A percentile compares a stretch with the other conserved stretches of the same genome.
Conservation (phyloP, 2,888 invertebrate species). For the Exocentrus adspersus region DNA sequence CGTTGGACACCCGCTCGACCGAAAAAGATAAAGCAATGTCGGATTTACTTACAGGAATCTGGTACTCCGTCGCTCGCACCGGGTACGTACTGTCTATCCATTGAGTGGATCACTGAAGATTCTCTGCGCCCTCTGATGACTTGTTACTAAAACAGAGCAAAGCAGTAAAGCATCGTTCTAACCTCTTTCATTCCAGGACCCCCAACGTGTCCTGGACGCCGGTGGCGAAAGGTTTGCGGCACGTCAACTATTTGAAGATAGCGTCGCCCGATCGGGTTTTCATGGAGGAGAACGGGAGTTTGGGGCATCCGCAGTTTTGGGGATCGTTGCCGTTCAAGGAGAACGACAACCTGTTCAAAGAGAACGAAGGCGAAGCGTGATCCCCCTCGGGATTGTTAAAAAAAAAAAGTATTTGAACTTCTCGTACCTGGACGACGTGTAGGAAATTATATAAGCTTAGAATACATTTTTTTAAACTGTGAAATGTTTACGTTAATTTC, state of each 20-base stretch:
- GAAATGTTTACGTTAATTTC: no score
- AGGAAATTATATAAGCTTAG: no score
- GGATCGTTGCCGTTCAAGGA: slow-evolving; percentile 69
- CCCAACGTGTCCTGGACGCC: slow-evolving; percentile 41
- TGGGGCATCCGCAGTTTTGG: slow-evolving; percentile 72
- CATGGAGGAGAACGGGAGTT: slow-evolving; percentile 62
- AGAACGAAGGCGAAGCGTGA: slow-evolving; percentile 22
- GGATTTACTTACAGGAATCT: slow-evolving; percentile 66
- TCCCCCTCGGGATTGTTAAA: no score
- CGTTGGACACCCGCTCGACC: slow-evolving; percentile 57
- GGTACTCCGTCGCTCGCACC: slow-evolving; percentile 67
- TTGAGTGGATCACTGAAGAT: no score
- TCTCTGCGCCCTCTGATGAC: no score
- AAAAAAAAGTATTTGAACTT: no score
- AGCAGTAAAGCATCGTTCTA: no score
- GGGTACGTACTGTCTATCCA: no score
- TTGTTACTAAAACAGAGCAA: no score
- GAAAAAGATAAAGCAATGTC: slow-evolving; percentile 64
- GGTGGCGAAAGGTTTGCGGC: slow-evolving; percentile 34
- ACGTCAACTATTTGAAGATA: slow-evolving; percentile 28
- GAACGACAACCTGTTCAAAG: slow-evolving; percentile 65
- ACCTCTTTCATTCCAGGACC: slow-evolving; percentile 34
- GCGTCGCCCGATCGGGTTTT: slow-evolving; percentile 29
- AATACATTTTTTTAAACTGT: no score
- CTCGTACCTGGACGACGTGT: no score